These are phyloP conservation scores for Rhyacophila evoluta DNA, from an alignment of 2,888 invertebrate species.

Conservation along the genomic window DNA sequence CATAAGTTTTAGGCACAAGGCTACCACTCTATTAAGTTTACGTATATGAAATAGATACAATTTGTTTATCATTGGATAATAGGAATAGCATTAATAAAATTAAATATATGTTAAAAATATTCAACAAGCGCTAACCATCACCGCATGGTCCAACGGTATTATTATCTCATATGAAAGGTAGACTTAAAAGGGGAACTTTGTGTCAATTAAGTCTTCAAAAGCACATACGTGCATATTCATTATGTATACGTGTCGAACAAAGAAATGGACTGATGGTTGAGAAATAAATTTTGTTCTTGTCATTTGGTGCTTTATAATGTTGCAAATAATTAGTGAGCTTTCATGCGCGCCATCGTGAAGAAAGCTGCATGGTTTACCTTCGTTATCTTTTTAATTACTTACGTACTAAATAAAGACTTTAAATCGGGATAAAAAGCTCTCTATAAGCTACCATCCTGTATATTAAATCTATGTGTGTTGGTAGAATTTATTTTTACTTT, in stretches of 20 bases:
- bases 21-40: too few relatives aligned
- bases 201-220: conserved; percentile 13
- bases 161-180: conserved; percentile 1
- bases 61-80: too few relatives aligned
- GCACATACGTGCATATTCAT: neutral
- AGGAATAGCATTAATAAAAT: too few relatives aligned
- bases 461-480: too few relatives aligned
- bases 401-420: too few relatives aligned
- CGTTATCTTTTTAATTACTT: neutral
- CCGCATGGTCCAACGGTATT: neutral
- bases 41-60: too few relatives aligned
- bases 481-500: too few relatives aligned
- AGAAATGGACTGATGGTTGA: neutral
- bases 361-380: neutral
- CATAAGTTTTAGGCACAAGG: too few relatives aligned
- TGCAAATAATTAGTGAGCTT: neutral
- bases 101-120: too few relatives aligned
- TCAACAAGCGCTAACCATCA: too few relatives aligned
- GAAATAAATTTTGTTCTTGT: neutral
- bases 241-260: conserved; percentile 22
- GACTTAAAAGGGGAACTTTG: neutral
- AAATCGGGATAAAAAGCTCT: too few relatives aligned
- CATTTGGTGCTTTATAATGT: neutral
- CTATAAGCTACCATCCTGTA: too few relatives aligned
- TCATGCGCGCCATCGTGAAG: neutral